Conservation (phyloP, 2,113 vertebrate genomes). For the Cricetomys ansorgei region DNA sequence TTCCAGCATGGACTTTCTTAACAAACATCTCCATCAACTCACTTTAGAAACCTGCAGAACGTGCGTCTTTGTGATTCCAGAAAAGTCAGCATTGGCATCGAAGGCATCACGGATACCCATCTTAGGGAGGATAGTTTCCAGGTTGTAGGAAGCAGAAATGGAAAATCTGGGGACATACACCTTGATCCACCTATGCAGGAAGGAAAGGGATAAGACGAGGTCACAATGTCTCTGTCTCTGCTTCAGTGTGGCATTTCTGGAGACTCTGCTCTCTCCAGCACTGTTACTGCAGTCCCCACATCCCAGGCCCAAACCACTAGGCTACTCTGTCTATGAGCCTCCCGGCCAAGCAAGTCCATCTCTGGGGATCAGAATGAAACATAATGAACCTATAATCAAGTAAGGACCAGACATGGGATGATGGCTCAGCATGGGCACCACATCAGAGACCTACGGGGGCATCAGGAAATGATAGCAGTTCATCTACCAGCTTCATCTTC, state of each 20-base stretch:
- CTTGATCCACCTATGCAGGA: conserved; percentile 76
- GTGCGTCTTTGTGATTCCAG: conserved; percentile 85
- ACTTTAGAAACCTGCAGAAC: conserved; percentile 90
- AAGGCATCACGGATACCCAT: conserved; percentile 91
- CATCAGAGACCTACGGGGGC: not conserved
- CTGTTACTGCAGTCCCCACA: not conserved
- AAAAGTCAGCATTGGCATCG: conserved; percentile 85
- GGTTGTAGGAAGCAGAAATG: conserved; percentile 86
- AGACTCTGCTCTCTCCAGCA: not conserved
- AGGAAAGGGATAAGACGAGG: not conserved
- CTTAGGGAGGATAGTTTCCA: conserved; percentile 85
- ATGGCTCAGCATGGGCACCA: too few relatives aligned
- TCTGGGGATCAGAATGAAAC: not conserved
- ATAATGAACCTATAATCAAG: not conserved
- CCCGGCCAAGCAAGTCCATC: not conserved
- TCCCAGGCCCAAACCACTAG: not conserved
- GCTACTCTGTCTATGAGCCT: not conserved
- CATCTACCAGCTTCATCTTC: not conserved
- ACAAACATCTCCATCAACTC: conserved; percentile 29
- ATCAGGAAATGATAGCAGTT: not conserved
- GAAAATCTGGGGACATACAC: conserved; percentile 88
- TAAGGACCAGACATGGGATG: not conserved
- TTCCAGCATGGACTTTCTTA: not conserved
- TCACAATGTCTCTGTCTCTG: not conserved
- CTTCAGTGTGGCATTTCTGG: not conserved